phyloP scores from a whole-genome alignment of 1,140 invertebrate species.

The Macrotrachela quadricornifera region DNA sequence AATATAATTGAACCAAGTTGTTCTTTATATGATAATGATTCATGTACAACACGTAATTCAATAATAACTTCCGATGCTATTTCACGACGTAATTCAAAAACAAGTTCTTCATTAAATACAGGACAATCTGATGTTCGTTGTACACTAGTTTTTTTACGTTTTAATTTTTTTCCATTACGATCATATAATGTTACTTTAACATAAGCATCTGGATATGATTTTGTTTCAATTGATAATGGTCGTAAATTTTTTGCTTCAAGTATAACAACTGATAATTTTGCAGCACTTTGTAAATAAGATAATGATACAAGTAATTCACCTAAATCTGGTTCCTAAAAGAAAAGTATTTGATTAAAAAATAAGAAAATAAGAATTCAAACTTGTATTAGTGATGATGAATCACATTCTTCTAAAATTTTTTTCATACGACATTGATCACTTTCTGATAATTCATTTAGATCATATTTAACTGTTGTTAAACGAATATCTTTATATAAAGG shows the following conservation, averaged over 20 bases:
- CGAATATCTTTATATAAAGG: no score
- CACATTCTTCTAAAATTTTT: no score
- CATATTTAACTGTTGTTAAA: no score
- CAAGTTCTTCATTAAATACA: slow-evolving; percentile 82
- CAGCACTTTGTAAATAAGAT: slow-evolving; percentile 61
- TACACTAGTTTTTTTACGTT: slow-evolving; percentile 96
- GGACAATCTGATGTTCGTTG: slow-evolving; percentile 91
- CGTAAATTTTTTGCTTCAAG: slow-evolving; percentile 57
- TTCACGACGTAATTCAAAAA: slow-evolving; percentile 42
- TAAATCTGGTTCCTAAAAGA: slow-evolving; percentile 14
- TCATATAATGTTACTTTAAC: slow-evolving; percentile 91
- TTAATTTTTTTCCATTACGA: slow-evolving; percentile 73
- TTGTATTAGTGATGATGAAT: no score
- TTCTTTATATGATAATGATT: slow-evolving; percentile 2
- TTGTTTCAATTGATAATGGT: slow-evolving; percentile 25
- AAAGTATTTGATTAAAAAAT: not conserved
- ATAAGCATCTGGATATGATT: slow-evolving; percentile 37
- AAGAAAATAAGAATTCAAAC: no score
- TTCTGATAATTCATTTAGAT: no score
- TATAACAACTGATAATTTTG: slow-evolving; percentile 55
- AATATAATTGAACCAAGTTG: not conserved
- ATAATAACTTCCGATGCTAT: slow-evolving; percentile 8
- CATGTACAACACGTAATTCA: slow-evolving; percentile 2
- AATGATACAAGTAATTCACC: slow-evolving; percentile 53
- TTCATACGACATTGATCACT: no score